phyloP scores from a whole-genome alignment of 1,140 invertebrate genomes.

The Ips nitidus region DNA sequence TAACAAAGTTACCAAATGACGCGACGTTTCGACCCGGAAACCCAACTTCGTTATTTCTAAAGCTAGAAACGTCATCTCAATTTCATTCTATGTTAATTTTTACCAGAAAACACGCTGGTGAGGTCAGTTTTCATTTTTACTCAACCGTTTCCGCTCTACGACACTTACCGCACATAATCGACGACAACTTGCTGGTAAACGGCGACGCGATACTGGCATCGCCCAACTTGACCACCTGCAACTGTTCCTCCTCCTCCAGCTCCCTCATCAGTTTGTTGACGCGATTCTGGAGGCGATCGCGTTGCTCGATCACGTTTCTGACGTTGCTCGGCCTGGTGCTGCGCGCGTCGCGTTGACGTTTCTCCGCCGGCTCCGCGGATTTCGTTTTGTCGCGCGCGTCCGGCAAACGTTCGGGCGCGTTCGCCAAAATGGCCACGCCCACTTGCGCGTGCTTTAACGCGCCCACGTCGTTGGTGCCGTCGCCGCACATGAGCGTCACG shows the following conservation, averaged over 20 bases:
- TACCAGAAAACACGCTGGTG: too few species aligned
- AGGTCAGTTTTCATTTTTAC: too few species aligned
- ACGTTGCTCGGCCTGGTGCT: constrained; percentile 44
- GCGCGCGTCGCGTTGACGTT: constrained; percentile 45
- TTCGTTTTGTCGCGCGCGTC: constrained; percentile 38
- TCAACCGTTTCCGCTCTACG: background rate
- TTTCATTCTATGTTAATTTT: background rate
- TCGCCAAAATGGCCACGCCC: constrained; percentile 73
- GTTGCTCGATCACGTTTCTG: constrained; percentile 51
- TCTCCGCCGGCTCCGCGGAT: constrained; percentile 32
- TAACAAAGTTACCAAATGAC: too few species aligned
- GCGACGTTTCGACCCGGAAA: too few species aligned
- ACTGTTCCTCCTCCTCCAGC: constrained; percentile 87
- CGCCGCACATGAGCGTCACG: constrained; percentile 98
- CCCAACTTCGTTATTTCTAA: too few species aligned
- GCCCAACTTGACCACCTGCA: constrained; percentile 89
- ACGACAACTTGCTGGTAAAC: constrained; percentile 97
- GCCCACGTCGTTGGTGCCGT: constrained; percentile 99
- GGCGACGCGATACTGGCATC: constrained; percentile 99
- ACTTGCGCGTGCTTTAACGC: constrained; percentile 98
- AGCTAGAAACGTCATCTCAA: too few species aligned
- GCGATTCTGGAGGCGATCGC: constrained; percentile 55
- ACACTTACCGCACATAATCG: constrained; percentile 90
- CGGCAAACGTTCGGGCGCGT: constrained; percentile 68
- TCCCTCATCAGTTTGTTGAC: constrained; percentile 84